These are phyloP conservation scores for Spongilla lacustris DNA, from an alignment of 37 sponge, comb jelly and placozoan genomes.

Conservation along the genomic window DNA sequence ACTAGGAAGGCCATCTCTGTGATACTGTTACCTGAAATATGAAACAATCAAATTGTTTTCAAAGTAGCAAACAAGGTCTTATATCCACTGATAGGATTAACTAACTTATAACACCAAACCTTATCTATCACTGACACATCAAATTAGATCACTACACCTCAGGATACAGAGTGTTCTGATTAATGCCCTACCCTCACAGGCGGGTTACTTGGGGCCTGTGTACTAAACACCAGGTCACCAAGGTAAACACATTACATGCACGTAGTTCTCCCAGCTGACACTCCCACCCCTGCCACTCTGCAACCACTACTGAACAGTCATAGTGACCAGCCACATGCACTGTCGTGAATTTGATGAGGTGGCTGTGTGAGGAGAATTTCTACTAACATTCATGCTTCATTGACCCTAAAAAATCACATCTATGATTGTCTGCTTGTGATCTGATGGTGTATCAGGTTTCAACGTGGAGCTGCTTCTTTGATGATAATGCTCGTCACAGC, in stretches of 20 bases:
- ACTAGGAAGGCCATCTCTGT: slow-evolving; percentile 29
- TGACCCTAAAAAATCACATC: not conserved
- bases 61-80: not conserved
- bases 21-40: not conserved
- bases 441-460: not conserved
- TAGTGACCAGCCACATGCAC: too few relatives aligned
- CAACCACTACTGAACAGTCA: too few relatives aligned
- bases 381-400: not conserved
- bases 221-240: too few relatives aligned
- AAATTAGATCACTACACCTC: not conserved
- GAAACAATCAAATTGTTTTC: not conserved
- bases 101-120: not conserved
- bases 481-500: not conserved
- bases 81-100: not conserved
- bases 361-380: too few relatives aligned
- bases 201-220: too few relatives aligned
- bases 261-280: too few relatives aligned
- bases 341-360: too few relatives aligned
- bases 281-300: too few relatives aligned
- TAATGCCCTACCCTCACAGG: too few relatives aligned
- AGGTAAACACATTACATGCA: too few relatives aligned
- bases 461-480: not conserved
- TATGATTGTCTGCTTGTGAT: not conserved
- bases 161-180: not conserved
- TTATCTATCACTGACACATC: not conserved